Conservation (phyloP, 2,797 vertebrate genomes). For the Ptychobarbus kaznakovi region DNA sequence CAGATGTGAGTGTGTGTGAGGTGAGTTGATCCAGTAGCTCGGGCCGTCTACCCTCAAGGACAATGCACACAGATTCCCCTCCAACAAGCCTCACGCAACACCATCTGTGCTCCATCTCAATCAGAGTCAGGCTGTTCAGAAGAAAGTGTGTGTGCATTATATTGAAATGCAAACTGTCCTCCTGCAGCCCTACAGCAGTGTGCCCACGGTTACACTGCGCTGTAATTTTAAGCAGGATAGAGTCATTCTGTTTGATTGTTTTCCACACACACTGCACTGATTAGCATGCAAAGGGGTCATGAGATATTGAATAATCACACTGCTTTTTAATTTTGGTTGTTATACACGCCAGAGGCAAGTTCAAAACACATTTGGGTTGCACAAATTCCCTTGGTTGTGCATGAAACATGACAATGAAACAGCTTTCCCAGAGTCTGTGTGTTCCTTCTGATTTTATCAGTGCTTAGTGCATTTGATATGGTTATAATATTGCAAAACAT, state of each 20-base stretch:
- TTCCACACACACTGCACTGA: constrained; percentile 31
- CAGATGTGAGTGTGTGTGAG: constrained; percentile 17
- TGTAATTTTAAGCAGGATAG: constrained; percentile 33
- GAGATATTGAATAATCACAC: constrained; percentile 50
- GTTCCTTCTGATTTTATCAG: not conserved
- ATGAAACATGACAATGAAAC: not conserved
- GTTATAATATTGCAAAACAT: not conserved
- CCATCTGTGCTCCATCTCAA: constrained; percentile 36
- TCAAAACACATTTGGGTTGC: not conserved
- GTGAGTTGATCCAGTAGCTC: not conserved
- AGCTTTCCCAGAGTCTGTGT: not conserved
- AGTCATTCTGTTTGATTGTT: constrained; percentile 30
- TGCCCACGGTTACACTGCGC: constrained; percentile 8
- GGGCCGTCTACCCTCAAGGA: constrained; percentile 31
- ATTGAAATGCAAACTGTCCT: constrained; percentile 1
- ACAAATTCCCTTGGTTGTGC: not conserved
- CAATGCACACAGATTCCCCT: constrained; percentile 11
- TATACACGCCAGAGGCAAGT: not conserved
- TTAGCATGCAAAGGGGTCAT: constrained; percentile 54
- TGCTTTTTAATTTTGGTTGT: constrained; percentile 17
- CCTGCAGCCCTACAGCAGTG: constrained; percentile 4
- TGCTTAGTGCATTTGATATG: not conserved
- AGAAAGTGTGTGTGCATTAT: constrained; percentile 27
- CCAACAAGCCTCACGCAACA: constrained; percentile 3
- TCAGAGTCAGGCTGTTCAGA: not conserved